A percentile compares a stretch with the other conserved stretches of the same genome.
These are phyloP conservation scores for Craterocephalus amniculus DNA, from an alignment of 2,797 vertebrate species.

Conservation along the genomic window DNA sequence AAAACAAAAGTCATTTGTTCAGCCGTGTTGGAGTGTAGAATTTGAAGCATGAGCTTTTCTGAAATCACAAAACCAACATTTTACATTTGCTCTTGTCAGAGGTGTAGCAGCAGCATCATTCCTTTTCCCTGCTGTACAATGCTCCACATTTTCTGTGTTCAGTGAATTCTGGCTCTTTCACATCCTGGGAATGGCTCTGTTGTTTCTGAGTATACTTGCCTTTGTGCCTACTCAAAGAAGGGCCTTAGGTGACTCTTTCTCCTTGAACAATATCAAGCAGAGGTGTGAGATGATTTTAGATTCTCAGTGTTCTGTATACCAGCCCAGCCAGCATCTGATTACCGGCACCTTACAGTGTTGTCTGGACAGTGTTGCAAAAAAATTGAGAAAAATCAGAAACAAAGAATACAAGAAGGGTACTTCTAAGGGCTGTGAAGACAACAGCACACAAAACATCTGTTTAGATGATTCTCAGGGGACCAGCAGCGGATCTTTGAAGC, in stretches of 20 bases:
- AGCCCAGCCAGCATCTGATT: conserved; percentile 67
- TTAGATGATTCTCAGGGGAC: conserved; percentile 59
- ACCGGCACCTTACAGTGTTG: conserved; percentile 65
- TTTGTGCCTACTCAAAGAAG: conserved; percentile 44
- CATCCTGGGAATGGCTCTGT: conserved; percentile 40
- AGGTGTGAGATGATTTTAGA: conserved; percentile 73
- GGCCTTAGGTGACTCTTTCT: conserved; percentile 64
- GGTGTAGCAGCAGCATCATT: conserved; percentile 12
- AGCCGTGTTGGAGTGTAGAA: background rate
- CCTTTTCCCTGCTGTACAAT: background rate
- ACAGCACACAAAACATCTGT: conserved; percentile 67
- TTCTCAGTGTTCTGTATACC: conserved; percentile 48
- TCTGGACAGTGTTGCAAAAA: conserved; percentile 58
- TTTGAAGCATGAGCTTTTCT: background rate
- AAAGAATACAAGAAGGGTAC: conserved; percentile 39
- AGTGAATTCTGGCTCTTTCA: conserved; percentile 19
- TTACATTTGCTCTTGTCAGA: background rate
- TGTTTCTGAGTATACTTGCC: conserved; percentile 25
- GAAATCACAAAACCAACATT: no score
- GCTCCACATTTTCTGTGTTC: conserved; percentile 19
- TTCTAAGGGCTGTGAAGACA: conserved; percentile 60
- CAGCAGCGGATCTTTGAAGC: conserved; percentile 68
- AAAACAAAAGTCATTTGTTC: background rate
- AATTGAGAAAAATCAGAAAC: conserved; percentile 26
- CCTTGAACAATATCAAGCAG: conserved; percentile 74